Base-by-base conservation (phyloP, 1,140 invertebrate species). In the Liolophura sinensis region DNA sequence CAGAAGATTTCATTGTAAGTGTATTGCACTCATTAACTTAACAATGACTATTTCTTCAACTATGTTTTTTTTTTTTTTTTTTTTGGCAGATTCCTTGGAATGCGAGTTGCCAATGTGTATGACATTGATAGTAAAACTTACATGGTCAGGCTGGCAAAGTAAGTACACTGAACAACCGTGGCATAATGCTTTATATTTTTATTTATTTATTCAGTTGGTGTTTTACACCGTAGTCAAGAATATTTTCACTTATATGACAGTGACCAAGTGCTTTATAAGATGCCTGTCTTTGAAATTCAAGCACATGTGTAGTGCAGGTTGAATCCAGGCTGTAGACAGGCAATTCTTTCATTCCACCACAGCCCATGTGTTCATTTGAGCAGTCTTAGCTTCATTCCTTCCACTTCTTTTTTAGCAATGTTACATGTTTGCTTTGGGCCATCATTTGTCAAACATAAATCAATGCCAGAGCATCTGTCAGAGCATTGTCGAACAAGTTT, bases 91-190 rank as follows among this genome's bases (percentile, higher is more conserved):
- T 86, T 94, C 62, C 85, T 95, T 72, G 95, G 96, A 31, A 92
- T 97, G 91, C 87, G 97, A 78, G 93, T 99, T 0, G 92, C 94
- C 80, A 97, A 99, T 86, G 90, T 99, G 20, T 99, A 99, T 86
- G 97, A 99, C 84, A 91, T 99, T 65, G 96, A 99, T 84, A 91
- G 93, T 80, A 97, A 95, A 84, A 97, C 95, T 0, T 99, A 99
- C 86, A 88, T 99, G 12, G 92, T 99, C 69, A 90, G 93, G 73
- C 87, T 99, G 24, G 78, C 79, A 67, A 86, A 83, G 87, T 87
- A 76, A 77, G 81, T 82, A 57, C 48, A 31, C 40, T 11, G 59
- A 24, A 20, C 47, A 18, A n/a, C 9, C 31, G 3, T 40, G 31
- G 31, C 31, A 57, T 24, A 57, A 57, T 57, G 56, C 50, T n/a